Base-by-base conservation (phyloP, 2,888 invertebrate species). In the Caenorhabditis drosophilae region DNA sequence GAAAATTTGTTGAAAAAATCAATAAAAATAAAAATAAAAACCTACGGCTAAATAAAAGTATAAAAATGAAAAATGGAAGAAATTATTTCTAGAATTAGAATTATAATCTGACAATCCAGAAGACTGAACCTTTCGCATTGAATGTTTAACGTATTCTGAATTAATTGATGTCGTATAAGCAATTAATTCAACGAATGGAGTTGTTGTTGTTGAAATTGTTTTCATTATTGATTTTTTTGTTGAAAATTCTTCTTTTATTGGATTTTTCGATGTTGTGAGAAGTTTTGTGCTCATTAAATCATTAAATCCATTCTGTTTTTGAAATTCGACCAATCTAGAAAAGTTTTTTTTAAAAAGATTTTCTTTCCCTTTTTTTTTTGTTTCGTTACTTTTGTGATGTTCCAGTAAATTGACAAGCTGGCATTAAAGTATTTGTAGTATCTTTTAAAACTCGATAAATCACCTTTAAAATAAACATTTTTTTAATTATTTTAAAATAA, bases 391-490 rank as follows among this genome's bases (percentile, higher is more conserved):
- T 63, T 45, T 67, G 63, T 1, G 72, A 73, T 4, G 68, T 67
- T 38, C 78, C 78, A 2, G 75, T 78, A 52, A 83, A 82, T 38
- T 70, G 68, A 48, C 83, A 83, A 2, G 67, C 74, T 11, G 83
- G 83, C 83, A 83, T 83, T 34, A 83, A 52, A 6, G 82, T 83
- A 42, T 75, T 70, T 18, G 83, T 83, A 12, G 83, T 83, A 73
- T 83, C 83, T 50, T 77, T 77, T 2, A 83, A 67, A 23, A 83
- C 83, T 2, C 81, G 78, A 63, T 77, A 78, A 48, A 83, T 83
- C 22, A 82, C 80, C 60, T 67, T 52, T 58, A 59, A 42, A 16
- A 9, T 4, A 16, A 9, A n/a, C 7, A 36, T n/a, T n/a, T n/a
- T n/a, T n/a, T n/a, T n/a, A 3, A 12, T 12, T 23, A 11, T 41